Base-by-base conservation (phyloP, 1,140 invertebrate genomes). In the Musca vetustissima region DNA sequence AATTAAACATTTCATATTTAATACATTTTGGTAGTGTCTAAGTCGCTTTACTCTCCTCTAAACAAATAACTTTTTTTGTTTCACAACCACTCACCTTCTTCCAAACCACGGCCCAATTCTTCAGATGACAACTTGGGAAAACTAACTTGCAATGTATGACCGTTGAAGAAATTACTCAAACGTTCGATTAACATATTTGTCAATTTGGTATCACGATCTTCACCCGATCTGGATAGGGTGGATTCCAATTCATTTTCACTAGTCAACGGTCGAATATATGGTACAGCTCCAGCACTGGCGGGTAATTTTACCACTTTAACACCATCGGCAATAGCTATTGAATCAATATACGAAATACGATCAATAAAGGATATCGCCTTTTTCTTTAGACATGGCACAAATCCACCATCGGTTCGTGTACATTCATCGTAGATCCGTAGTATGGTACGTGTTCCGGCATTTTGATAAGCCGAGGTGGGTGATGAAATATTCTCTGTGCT, bases 311-410 rank as follows among this genome's bases (percentile, higher is more conserved):
- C 86, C 14, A 92, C 83, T 71, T 88, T 89, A 7, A 89, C 80
- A 49, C 88, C 88, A 55, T 91, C 89, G 4, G 88, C 83, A 13
- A 93, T 78, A 0, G 86, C 85, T 21, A 93, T 85, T 13, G 85
- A 86, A 32, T 91, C 89, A 78, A 91, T 89, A 64, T 88, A 86
- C 1, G 88, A 86, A 8, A 91, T 84, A 50, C 91, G 84, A 69
- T 92, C 91, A 67, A 93, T 88, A 74, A 92, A 92, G 0, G 89
- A 84, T 67, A 92, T 89, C 0, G 91, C 91, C 75, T 92, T 92
- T 78, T 90, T 92, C 83, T 92, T 92, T n/a, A 93, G 80, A 76
- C 91, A 93, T 15, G 89, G 87, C 11, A 89, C 84, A 25, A 92
- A 83, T 14, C 87, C 88, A 24, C 83, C 84, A 64, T 87, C 85